Base-by-base conservation (phyloP, 2,113 vertebrate genomes). In the Porphyrio hochstetteri region DNA sequence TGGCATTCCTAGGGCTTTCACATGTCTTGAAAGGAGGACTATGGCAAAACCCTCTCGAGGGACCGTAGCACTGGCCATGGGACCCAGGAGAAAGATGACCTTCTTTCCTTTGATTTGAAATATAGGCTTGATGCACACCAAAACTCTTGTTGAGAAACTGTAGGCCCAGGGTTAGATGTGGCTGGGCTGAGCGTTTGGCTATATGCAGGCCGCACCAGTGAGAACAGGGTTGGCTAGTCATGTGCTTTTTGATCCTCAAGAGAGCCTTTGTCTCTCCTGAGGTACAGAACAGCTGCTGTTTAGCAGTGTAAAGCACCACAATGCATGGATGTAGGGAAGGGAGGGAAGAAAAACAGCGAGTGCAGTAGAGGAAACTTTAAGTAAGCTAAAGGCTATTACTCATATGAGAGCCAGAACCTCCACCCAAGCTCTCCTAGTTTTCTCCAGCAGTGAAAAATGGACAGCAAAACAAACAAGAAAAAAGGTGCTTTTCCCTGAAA, bases 301-400 rank as follows among this genome's bases (percentile, higher is more conserved):
- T 81, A 90, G 74, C 68, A 92, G 42, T 33, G 25, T 78, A 83
- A 6, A 24, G 60, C 42, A 67, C 35, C 60, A 63, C 56, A 83
- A 75, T 46, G 71, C 72, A 82, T 1, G 38, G 68, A 77, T 64
- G 11, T 80, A 83, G 81, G 88, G 68, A 90, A 83, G 90, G 93
- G 82, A 95, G 88, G 90, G 79, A 93, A 82, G 55, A 8, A 97
- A 79, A 95, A 93, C 31, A 83, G 60, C 68, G 67, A 83, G 68
- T 92, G 79, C 11, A 6, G 52, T 42, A 93, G 82, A 95, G 88
- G 90, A 97, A 95, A 96, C 48, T 93, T 96, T 88, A 96, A 94
- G 87, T 92, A 94, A 96, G 76, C 88, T 83, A 67, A 94, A 75
- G 72, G 15, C 52, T 88, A 86, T 96, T 95, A 94, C 64, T 95